phyloP scores from a whole-genome alignment of 2,888 invertebrate genomes.

The Thysanoteuthis rhombus region DNA sequence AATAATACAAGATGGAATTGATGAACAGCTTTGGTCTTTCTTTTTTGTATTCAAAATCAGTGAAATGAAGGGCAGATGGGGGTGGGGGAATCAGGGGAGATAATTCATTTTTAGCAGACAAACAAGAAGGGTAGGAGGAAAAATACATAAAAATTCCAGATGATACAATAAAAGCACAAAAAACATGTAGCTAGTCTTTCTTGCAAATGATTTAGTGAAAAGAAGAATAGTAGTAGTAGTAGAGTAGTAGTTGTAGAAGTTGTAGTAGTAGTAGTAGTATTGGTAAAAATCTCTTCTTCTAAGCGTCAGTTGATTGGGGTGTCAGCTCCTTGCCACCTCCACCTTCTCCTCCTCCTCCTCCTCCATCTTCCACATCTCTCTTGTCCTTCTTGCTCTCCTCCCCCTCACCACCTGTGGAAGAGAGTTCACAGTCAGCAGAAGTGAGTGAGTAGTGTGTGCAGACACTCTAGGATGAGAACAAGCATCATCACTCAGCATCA shows the following conservation, averaged over 20 bases:
- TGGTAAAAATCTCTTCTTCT: no score
- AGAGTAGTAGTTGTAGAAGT: neutral
- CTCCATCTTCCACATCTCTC: conserved; percentile 21
- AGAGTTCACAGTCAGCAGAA: conserved; percentile 23
- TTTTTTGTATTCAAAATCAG: neutral
- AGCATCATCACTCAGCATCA: conserved; percentile 29
- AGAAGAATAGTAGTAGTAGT: neutral
- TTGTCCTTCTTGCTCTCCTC: conserved; percentile 28
- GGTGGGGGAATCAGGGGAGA: neutral
- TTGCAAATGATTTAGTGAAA: conserved; percentile 23
- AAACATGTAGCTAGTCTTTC: conserved; percentile 20
- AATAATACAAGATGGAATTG: neutral
- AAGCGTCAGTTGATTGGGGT: conserved; percentile 14
- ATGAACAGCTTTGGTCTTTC: neutral
- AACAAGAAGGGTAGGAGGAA: neutral
- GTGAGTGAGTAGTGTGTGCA: conserved; percentile 25
- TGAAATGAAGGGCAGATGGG: neutral
- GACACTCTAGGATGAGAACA: conserved; percentile 16
- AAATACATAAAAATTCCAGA: neutral
- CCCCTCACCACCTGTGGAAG: conserved; percentile 28
- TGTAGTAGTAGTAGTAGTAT: no score
- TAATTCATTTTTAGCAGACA: neutral
- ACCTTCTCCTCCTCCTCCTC: conserved; percentile 18
- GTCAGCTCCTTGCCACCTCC: conserved; percentile 16
- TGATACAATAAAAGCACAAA: conserved; percentile 17